Evolutionary conservation across 1,140 invertebrate genomes (phyloP), one percentile per base, ranked within the genome.

Genomic region (Lepidotrigona ventralis): DNA sequence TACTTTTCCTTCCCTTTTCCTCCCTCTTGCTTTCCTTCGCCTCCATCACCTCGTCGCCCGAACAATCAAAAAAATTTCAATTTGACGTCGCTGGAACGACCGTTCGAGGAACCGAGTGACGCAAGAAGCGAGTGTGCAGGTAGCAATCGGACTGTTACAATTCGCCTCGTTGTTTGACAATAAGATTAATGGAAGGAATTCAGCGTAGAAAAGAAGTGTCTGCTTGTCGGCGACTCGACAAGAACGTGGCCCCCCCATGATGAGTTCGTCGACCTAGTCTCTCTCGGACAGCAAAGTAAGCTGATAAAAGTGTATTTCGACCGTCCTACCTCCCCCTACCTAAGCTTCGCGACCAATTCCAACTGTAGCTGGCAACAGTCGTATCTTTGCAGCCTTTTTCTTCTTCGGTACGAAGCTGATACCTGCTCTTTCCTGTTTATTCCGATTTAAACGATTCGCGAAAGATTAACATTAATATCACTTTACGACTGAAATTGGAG

Each of bases 291-390:
- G 72, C 74, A 60, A 84, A 83, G 81, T 75, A 84, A 73, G 29
- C 87, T 87, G 91, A 91, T 91, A 92, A 91, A 91, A 91, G 86
- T 88, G 87, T 83, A 89, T 91, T 87, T 89, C 84, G 87, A 85
- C 77, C 76, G 74, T 54, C 68, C 29, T 8, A 2, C 39, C 68
- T 6, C 63, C 39, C 29, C 21, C 68, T 46, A n/a, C 21, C 33
- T 46, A 70, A 46, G 14, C 68, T 9, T 70, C 23, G 21, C 33
- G 2, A 21, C 29, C 26, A 26, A 8, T 64, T 23, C 66, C 39
- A 19, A 39, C 19, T 69, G 21, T 19, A 2, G 29, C 19, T 39
- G 0, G 19, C 66, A 23, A n/a, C 66, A 68, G 9, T 11, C 19
- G 19, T 68, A 68, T 68, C 66, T 68, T 19, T 68, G 9, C 19